Base-by-base conservation (phyloP, 2,797 vertebrate genomes). In the Spheniscus humboldti region DNA sequence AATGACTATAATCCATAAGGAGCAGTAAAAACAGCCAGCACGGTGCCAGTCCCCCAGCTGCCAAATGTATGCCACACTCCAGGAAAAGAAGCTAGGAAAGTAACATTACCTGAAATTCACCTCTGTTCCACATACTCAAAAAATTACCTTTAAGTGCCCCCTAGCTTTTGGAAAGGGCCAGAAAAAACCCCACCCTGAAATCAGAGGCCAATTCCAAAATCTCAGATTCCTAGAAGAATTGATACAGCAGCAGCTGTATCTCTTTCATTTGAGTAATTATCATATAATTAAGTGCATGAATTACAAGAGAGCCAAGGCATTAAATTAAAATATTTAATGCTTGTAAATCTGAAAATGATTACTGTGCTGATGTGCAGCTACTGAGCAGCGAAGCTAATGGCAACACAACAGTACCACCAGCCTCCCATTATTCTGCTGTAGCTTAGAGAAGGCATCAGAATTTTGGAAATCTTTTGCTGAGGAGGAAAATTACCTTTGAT, bases 251-350 rank as follows among this genome's bases (percentile, higher is more conserved):
- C 98, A 98, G 98, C 98, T 98, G 98, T 98, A 98, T 98, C 98
- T 98, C 98, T 99, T 99, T 99, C 98, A 98, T 98, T 98, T 98
- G 98, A 99, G 98, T 98, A 99, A 99, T 99, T 99, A 99, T 98
- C 97, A 98, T 98, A 99, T 99, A 99, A 99, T 99, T 99, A 99
- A 99, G 99, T 99, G 98, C 98, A 98, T 99, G 98, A 98, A 98
- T 99, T 99, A 98, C 98, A 98, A 99, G 98, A 98, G 98, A 99
- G 98, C 98, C 98, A 99, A 98, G 98, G 98, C 98, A 99, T 99
- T 98, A 99, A 98, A 99, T 99, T 99, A 98, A 99, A 99, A 99
- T 99, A 99, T 98, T 99, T 99, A 98, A 98, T 99, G 98, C 99
- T 98, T 98, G 98, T 98, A 99, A 99, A 98, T 98, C 98, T 98